These are phyloP conservation scores for Drosophila mulleri DNA, from an alignment of 2,888 invertebrate genomes.

Conservation along the genomic window DNA sequence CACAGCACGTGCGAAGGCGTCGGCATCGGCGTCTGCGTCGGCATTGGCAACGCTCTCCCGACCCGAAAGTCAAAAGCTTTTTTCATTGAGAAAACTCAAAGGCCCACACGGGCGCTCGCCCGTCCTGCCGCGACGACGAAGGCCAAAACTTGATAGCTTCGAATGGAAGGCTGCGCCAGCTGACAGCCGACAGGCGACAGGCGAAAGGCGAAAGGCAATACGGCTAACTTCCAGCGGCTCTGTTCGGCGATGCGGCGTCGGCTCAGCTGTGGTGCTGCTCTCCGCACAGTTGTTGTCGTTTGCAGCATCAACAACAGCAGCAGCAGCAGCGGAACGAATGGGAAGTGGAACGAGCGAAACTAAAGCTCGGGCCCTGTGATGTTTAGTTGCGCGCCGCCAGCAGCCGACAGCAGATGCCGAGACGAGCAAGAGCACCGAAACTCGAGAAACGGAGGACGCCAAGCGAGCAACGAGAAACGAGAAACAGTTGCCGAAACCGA, in stretches of 20 bases:
- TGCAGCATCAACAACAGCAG: slow-evolving; percentile 41
- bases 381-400: slow-evolving; percentile 72
- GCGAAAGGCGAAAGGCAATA: neutral
- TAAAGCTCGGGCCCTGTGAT: slow-evolving; percentile 36
- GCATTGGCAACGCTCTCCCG: slow-evolving; percentile 56
- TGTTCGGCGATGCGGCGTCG: slow-evolving; percentile 10
- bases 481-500: slow-evolving; percentile 31
- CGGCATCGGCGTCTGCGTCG: slow-evolving; percentile 45
- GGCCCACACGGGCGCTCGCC: neutral
- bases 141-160: slow-evolving; percentile 26
- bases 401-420: slow-evolving; percentile 77
- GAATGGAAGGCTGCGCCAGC: slow-evolving; percentile 50
- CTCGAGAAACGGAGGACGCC: slow-evolving; percentile 21
- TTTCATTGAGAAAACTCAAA: slow-evolving; percentile 55
- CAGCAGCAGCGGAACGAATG: slow-evolving; percentile 25
- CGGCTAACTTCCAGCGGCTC: slow-evolving; percentile 36
- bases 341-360: slow-evolving; percentile 27
- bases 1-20: slow-evolving; percentile 46
- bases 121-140: neutral
- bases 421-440: slow-evolving; percentile 51
- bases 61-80: slow-evolving; percentile 45
- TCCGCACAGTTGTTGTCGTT: slow-evolving; percentile 10
- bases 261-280: slow-evolving; percentile 45
- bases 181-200: slow-evolving; percentile 37
- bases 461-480: slow-evolving; percentile 19